Base-by-base conservation (phyloP, 1,140 invertebrate genomes). In the Eriosoma lanigerum region DNA sequence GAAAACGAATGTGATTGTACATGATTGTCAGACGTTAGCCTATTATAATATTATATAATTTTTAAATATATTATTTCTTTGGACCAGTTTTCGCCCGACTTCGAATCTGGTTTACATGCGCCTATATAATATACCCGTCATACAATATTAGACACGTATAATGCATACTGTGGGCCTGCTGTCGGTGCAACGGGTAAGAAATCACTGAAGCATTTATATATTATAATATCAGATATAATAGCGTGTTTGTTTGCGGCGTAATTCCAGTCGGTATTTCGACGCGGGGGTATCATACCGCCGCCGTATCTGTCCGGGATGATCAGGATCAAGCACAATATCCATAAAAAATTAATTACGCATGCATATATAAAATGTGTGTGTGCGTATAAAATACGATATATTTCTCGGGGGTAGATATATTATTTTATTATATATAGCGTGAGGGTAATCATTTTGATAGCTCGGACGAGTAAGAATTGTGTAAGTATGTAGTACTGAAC, bases 161-260 rank as follows among this genome's bases (percentile, higher is more conserved):
- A n/a, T 24, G 19, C 62, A 32, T 9, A 19, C 1, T 17, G 6
- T 26, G 17, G n/a, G 13, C 19, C 19, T 38, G 29, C 29, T 21
- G 32, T 64, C 19, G 9, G 32, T 17, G 19, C 19, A 19, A 29
- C 62, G 12, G 60, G 29, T 32, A 29, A 21, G 38, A 64, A 64
- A 64, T 29, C 62, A 64, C 29, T 64, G 62, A 38, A 64, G 62
- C 32, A n/a, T 19, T 8, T 38, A 38, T 38, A 32, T 29, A 26
- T 24, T 60, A 60, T 26, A 60, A 60, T 13, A 38, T 29, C 15
- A 9, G 58, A 8, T 29, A 62, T 29, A 32, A 32, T 62, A 38
- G 60, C 24, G 58, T 62, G 60, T 62, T 62, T 62, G 60, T 62
- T 62, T 32, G 60, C 29, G 60, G 60, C 60, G 60, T 62, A 62